Conservation (phyloP, 1,140 invertebrate genomes). For the Drosophila persimilis region DNA sequence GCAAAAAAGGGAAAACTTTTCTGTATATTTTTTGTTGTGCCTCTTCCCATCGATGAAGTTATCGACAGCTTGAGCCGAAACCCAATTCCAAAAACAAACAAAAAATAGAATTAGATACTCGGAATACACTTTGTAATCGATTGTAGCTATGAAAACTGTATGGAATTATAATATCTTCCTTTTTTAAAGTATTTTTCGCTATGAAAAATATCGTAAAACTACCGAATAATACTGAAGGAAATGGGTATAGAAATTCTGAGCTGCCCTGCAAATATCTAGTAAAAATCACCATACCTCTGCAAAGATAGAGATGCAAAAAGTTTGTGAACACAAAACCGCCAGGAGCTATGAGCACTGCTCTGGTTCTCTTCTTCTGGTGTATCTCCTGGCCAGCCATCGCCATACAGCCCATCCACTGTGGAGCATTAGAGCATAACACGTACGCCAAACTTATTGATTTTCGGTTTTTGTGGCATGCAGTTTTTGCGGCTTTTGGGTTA, state of each 20-base stretch:
- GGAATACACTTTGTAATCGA: too few species aligned
- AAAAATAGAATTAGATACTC: neutral
- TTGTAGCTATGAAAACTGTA: too few species aligned
- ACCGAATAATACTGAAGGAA: too few species aligned
- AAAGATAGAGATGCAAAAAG: conserved; percentile 5
- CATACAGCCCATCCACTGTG: conserved; percentile 8
- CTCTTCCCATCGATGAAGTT: conserved; percentile 69
- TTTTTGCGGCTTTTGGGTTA: conserved; percentile 73
- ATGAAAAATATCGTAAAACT: too few species aligned
- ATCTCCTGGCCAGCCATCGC: conserved; percentile 28
- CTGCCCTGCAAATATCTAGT: too few species aligned
- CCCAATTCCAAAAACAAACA: conserved; percentile 35
- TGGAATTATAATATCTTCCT: too few species aligned
- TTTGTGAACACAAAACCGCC: conserved; percentile 18
- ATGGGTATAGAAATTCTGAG: too few species aligned
- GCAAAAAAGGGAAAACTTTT: conserved; percentile 43
- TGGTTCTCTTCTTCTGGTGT: conserved; percentile 17
- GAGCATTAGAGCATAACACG: conserved; percentile 61
- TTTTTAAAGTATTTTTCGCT: too few species aligned
- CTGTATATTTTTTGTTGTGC: conserved; percentile 16
- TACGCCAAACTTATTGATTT: conserved; percentile 79
- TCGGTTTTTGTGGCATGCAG: conserved; percentile 55
- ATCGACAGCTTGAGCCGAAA: conserved; percentile 62
- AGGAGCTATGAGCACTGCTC: conserved; percentile 29
- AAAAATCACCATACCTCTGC: too few species aligned